phyloP scores from a whole-genome alignment of 35 echinoderm and acorn worm species.

The Ptychodera flava region DNA sequence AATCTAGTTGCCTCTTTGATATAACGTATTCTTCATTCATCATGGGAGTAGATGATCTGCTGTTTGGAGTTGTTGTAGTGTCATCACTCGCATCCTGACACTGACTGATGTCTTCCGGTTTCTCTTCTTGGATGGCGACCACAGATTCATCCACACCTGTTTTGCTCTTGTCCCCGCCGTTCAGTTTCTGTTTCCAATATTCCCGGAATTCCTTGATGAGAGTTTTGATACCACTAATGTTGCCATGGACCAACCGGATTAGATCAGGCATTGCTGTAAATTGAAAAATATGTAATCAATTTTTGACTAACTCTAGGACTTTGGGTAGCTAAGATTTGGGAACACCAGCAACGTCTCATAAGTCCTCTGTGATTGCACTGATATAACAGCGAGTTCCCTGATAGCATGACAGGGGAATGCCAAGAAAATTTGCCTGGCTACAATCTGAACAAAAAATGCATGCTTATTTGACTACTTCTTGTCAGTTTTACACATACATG shows the following conservation, averaged over 20 bases:
- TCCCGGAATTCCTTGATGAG: constrained; percentile 80
- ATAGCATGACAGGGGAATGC: too few species aligned
- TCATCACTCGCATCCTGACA: background rate
- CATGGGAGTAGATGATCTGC: constrained; percentile 10
- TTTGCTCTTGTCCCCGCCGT: background rate
- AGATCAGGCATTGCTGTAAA: constrained; percentile 84
- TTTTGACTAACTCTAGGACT: background rate
- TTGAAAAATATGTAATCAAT: background rate
- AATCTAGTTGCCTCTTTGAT: constrained; percentile 76
- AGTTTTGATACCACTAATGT: constrained; percentile 73
- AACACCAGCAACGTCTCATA: too few species aligned
- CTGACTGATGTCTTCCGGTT: background rate
- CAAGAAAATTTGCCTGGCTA: too few species aligned
- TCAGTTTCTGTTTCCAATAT: constrained; percentile 65
- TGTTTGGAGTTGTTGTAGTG: background rate
- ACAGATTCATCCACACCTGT: background rate
- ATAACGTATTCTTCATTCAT: constrained; percentile 39
- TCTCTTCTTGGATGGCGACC: background rate
- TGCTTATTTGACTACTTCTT: too few species aligned
- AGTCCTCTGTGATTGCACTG: too few species aligned
- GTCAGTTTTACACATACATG: too few species aligned
- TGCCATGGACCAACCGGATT: constrained; percentile 80
- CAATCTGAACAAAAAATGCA: too few species aligned
- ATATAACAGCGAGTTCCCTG: too few species aligned
- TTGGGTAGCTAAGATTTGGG: too few species aligned